Base-by-base conservation (phyloP, 2,797 vertebrate genomes). In the Taeniopygia guttata region DNA sequence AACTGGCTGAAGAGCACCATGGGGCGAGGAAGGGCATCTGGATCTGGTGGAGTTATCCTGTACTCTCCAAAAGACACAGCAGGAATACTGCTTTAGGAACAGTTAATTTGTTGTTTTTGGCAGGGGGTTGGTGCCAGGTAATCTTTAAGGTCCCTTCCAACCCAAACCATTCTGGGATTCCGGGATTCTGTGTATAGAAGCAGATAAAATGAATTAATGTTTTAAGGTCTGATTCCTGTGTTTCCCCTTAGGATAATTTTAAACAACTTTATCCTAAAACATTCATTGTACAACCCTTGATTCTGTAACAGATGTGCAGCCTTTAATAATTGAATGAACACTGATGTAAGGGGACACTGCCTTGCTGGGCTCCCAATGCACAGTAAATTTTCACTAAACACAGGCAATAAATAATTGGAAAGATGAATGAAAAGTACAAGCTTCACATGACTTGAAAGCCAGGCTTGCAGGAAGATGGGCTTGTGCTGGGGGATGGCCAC, bases 241-340 rank as follows among this genome's bases (percentile, higher is more conserved):
- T 72, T 81, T 77, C 73, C 46, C 40, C 36, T 40, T 67, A 55
- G 0, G 18, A 70, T 72, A 52, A 51, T 67, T 85, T 46, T 27
- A 51, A 84, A 40, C 60, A 90, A 34, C 49, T 89, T 79, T 67
- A 49, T 80, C 52, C 32, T 2, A 13, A 20, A 60, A 38, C 34
- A 8, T 89, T 80, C 4, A 1, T 79, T 79, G 54, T 36, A n/a
- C 0, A 14, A 68, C 32, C 70, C 63, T 79, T 52, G 84, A 43
- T 89, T 84, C 64, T 51, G 10, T 74, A 85, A 64, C 86, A 91
- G 78, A 87, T 93, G 30, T 68, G 30, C 38, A 83, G 36, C 64
- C 75, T 95, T 93, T 89, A 90, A 93, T 93, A 93, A 84, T 92
- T 94, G 54, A 58, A 59, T 72, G 85, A 75, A 82, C 92, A 68